A percentile compares a stretch with the other conserved stretches of the same genome.
Conservation (phyloP, 2,888 invertebrate genomes). For the Euclidia mi region DNA sequence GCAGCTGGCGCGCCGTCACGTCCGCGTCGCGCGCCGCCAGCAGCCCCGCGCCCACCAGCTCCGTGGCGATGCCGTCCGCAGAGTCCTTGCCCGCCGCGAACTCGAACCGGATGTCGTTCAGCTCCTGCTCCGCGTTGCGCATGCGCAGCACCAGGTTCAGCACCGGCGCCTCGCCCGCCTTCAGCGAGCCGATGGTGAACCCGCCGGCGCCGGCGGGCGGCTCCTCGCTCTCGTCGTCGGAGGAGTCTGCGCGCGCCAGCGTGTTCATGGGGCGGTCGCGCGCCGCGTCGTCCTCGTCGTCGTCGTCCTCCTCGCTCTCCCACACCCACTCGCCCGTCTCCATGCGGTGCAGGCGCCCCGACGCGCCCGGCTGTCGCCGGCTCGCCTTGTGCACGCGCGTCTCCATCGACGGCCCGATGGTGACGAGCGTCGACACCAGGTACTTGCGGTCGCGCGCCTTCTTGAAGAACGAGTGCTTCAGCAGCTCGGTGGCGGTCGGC, state of each 20-base stretch:
- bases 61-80: conserved; percentile 98
- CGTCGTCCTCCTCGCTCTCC: conserved; percentile 98
- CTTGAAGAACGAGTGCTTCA: conserved; percentile 99
- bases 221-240: conserved; percentile 90
- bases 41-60: conserved; percentile 98
- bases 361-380: conserved; percentile 96
- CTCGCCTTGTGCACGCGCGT: conserved; percentile 97
- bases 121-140: conserved; percentile 97
- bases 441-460: conserved; percentile 99
- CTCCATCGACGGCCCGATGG: conserved; percentile 97
- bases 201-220: conserved; percentile 54
- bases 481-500: conserved; percentile 98
- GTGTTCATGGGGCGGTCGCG: conserved; percentile 91
- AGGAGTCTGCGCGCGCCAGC: conserved; percentile 90
- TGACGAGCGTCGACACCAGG: conserved; percentile 95
- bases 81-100: conserved; percentile 98
- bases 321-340: conserved; percentile 99
- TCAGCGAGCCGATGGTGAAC: conserved; percentile 77
- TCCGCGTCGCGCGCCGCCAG: conserved; percentile 97
- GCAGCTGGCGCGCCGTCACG: conserved; percentile 98
- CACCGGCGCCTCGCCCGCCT: conserved; percentile 84
- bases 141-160: conserved; percentile 97
- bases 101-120: conserved; percentile 99
- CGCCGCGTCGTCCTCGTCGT: conserved; percentile 85
- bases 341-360: conserved; percentile 96